These are phyloP conservation scores for Protophormia terraenovae DNA, from an alignment of 2,888 invertebrate species.

Conservation along the genomic window DNA sequence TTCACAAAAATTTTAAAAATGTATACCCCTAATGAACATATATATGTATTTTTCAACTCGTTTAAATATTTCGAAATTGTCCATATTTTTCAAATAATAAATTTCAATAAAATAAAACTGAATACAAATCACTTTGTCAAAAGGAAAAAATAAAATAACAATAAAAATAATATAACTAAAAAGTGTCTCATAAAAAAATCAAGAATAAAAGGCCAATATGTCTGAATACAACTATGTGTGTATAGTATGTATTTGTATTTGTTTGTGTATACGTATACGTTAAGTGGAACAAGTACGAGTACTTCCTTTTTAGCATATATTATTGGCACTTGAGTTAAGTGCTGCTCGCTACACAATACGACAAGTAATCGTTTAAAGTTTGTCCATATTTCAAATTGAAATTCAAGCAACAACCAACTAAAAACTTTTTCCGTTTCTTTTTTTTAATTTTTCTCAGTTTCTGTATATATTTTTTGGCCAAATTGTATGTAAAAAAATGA, in stretches of 20 bases:
- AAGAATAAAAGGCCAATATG: conserved; percentile 38
- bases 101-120: conserved; percentile 23
- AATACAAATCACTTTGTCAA: conserved; percentile 11
- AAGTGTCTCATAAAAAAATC: conserved; percentile 42
- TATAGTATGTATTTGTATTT: background rate
- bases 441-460: background rate
- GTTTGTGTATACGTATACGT: background rate
- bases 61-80: background rate
- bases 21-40: too few relatives aligned
- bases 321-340: conserved; percentile 63
- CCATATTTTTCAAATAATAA: background rate
- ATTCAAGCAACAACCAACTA: conserved; percentile 52
- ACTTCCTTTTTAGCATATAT: conserved; percentile 53
- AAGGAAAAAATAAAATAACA: background rate
- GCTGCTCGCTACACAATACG: conserved; percentile 53
- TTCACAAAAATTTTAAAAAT: too few relatives aligned
- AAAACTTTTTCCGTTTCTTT: conserved; percentile 2
- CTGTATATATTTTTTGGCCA: conserved; percentile 4
- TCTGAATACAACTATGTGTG: background rate
- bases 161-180: conserved; percentile 18
- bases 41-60: background rate
- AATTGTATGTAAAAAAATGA: conserved; percentile 14
- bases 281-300: conserved; percentile 18
- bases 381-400: conserved; percentile 65
- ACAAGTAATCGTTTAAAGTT: conserved; percentile 66